Evolutionary conservation across 2,888 invertebrate species (phyloP).

Genomic region (Cheilosia scutellata): DNA sequence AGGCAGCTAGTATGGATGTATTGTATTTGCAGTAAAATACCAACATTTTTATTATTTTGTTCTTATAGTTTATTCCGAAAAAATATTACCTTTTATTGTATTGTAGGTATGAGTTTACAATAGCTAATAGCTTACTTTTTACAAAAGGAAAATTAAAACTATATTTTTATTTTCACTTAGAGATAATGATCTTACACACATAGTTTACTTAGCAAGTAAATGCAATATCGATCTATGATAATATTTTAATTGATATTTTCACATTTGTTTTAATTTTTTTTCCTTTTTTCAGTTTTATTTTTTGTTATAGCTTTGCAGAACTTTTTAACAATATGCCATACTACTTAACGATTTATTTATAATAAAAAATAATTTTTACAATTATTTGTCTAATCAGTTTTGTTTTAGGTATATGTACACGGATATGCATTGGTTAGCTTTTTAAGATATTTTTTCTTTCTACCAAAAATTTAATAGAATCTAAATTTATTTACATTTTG

Average conservation of each 20-base stretch:
- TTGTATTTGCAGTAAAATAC: slow-evolving; percentile 9
- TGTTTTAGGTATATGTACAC: slow-evolving; percentile 9
- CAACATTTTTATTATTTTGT: slow-evolving; percentile 1
- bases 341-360: slow-evolving; percentile 35
- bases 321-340: slow-evolving; percentile 51
- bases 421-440: slow-evolving; percentile 43
- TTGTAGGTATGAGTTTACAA: slow-evolving; percentile 30
- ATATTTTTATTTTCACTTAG: not conserved
- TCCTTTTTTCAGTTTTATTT: not conserved
- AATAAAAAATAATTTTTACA: slow-evolving; percentile 24
- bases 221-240: slow-evolving; percentile 10
- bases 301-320: slow-evolving; percentile 38
- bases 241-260: slow-evolving; percentile 13
- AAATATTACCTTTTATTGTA: slow-evolving; percentile 52
- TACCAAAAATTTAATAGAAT: slow-evolving; percentile 9
- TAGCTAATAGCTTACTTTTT: slow-evolving; percentile 19
- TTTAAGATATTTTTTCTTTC: not conserved
- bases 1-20: no score
- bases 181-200: not conserved
- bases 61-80: slow-evolving; percentile 42
- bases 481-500: slow-evolving; percentile 31
- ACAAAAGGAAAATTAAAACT: slow-evolving; percentile 38
- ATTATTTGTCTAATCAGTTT: not conserved
- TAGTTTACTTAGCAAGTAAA: slow-evolving; percentile 12
- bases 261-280: not conserved